phyloP scores from a whole-genome alignment of 2,797 vertebrate genomes.

The Petrocephalus schoutedeni region DNA sequence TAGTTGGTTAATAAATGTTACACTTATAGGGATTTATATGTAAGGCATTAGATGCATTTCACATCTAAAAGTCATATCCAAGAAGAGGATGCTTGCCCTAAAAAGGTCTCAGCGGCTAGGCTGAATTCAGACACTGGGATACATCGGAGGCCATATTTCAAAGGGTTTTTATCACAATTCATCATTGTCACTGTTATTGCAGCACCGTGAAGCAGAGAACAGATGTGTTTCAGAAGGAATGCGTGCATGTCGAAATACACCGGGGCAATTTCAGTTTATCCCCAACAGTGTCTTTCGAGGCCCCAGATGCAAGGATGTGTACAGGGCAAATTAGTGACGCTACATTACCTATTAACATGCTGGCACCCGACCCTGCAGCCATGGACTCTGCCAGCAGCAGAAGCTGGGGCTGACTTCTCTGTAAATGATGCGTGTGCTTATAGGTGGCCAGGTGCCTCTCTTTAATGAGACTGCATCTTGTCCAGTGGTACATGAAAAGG shows the following conservation, averaged over 20 bases:
- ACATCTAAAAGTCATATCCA: not conserved
- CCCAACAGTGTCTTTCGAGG: slow-evolving; percentile 14
- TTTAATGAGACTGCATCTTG: not conserved
- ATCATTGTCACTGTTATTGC: slow-evolving; percentile 11
- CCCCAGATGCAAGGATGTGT: slow-evolving; percentile 13
- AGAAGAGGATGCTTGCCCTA: not conserved
- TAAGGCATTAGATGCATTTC: not conserved
- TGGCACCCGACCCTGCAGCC: not conserved
- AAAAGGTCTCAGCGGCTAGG: not conserved
- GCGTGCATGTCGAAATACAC: slow-evolving; percentile 10
- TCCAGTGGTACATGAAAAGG: not conserved
- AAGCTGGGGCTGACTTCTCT: slow-evolving; percentile 2
- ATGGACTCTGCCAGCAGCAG: not conserved
- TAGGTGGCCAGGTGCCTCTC: not conserved
- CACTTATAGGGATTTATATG: not conserved
- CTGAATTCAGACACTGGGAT: not conserved
- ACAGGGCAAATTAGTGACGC: slow-evolving; percentile 20
- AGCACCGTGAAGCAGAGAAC: not conserved
- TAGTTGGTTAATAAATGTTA: not conserved
- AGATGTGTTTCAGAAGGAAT: slow-evolving; percentile 2
- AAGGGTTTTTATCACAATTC: not conserved
- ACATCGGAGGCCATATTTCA: not conserved
- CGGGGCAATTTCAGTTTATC: slow-evolving; percentile 5
- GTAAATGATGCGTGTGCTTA: not conserved
- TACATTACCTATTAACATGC: slow-evolving; percentile 21